Base-by-base conservation (phyloP, 2,797 vertebrate species). In the Chromis chromis region DNA sequence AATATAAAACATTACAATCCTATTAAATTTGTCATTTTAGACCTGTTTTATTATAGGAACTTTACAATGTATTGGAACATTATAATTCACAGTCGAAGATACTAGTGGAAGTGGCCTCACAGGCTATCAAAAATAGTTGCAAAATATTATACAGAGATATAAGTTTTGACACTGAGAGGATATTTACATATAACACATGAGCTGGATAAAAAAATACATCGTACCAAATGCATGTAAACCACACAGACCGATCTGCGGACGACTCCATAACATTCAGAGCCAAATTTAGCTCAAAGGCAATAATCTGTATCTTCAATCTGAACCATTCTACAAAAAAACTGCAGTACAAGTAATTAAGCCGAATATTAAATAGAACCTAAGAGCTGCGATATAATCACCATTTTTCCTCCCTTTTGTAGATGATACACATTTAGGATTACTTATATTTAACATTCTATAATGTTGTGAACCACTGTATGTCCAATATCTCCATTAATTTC, bases 41-140 rank as follows among this genome's bases (percentile, higher is more conserved):
- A 76, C 59, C 31, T 12, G 1, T 78, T 82, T 82, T 81, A 75
- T 77, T 76, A 56, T 42, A 71, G n/a, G 2, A 86, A 83, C 28
- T 66, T 74, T 56, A 61, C 46, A 74, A 55, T 60, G 13, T 65
- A 59, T 42, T 65, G 40, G 19, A 77, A 74, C 6, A 59, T 55
- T 49, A 7, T 11, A 7, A 61, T 59, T 72, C 42, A 60, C 9
- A 72, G 42, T 49, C 16, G 61, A 50, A 19, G 21, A 19, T 42
- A 27, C 17, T 39, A 50, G 21, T 79, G 84, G 39, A 83, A 70
- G 68, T 36, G 11, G 19, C 28, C 17, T 67, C 2, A 50, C 0
- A 50, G 22, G 40, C 83, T 87, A 89, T 86, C 75, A 91, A 88
- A 89, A 91, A 88, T 79, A 87, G 60, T 65, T 89, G 84, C 58